These are phyloP conservation scores for Cryptus armator DNA, from an alignment of 2,888 invertebrate species.

Conservation along the genomic window DNA sequence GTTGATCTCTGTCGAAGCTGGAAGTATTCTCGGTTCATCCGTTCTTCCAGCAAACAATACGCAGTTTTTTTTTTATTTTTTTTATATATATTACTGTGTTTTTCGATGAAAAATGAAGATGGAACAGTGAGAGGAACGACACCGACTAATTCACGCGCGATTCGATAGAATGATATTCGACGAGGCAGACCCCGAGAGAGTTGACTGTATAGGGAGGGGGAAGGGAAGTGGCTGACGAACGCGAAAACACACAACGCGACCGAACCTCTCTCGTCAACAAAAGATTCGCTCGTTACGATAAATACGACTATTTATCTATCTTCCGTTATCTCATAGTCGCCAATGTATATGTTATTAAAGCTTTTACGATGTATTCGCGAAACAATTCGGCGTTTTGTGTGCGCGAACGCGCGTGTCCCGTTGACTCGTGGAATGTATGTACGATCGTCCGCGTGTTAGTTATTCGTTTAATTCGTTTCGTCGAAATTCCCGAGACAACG, in stretches of 20 bases:
- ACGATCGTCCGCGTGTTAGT: constrained; percentile 48
- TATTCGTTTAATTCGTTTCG: constrained; percentile 40
- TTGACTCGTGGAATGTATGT: constrained; percentile 63
- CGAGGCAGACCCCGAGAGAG: constrained; percentile 1
- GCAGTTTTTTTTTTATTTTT: constrained; percentile 3
- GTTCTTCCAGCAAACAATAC: constrained; percentile 32
- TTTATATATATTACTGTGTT: not conserved
- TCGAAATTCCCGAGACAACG: constrained; percentile 27
- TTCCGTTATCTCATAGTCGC: not conserved
- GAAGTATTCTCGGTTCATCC: constrained; percentile 60
- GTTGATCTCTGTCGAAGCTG: constrained; percentile 6
- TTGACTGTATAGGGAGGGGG: not conserved
- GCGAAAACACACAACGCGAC: constrained; percentile 9
- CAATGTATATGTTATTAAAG: not conserved
- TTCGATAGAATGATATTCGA: not conserved
- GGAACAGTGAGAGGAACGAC: constrained; percentile 10
- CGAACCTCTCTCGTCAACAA: not conserved
- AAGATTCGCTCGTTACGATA: not conserved
- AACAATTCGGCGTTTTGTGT: not conserved
- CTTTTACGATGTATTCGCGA: not conserved
- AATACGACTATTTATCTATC: not conserved
- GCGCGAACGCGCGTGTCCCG: not conserved
- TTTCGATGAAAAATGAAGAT: constrained; percentile 21
- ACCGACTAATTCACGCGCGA: not conserved
- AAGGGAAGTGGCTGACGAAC: not conserved